Conservation (phyloP, 2,113 vertebrate species). For the Stegastes partitus region DNA sequence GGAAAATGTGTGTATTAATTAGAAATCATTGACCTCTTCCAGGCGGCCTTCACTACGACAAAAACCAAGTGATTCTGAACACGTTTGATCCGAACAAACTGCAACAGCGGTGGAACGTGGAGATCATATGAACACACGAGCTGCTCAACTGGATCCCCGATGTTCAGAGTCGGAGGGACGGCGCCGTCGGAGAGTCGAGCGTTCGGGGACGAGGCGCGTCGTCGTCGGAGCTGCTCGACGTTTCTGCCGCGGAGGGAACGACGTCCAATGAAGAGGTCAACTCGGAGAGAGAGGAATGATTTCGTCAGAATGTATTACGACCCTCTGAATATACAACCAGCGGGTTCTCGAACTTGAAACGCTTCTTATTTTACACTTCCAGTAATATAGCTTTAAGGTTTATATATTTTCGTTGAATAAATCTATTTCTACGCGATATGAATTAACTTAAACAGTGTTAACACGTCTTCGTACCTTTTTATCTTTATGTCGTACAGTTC, state of each 20-base stretch:
- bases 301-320: conserved; percentile 37
- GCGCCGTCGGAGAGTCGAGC: background rate
- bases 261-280: conserved; percentile 4
- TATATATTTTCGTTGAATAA: conserved; percentile 33
- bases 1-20: background rate
- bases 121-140: conserved; percentile 83
- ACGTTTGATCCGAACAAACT: conserved; percentile 82
- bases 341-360: conserved; percentile 39
- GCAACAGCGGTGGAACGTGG: conserved; percentile 89
- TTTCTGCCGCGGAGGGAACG: conserved; percentile 33
- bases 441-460: conserved; percentile 74
- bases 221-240: background rate
- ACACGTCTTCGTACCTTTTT: conserved; percentile 14
- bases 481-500: conserved; percentile 17
- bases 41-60: conserved; percentile 92
- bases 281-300: background rate
- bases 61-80: conserved; percentile 90
- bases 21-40: conserved; percentile 24
- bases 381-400: conserved; percentile 32
- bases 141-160: conserved; percentile 14
- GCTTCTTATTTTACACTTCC: conserved; percentile 3
- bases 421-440: conserved; percentile 28
- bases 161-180: background rate
- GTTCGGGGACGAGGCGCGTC: conserved; percentile 6
- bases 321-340: background rate